phyloP scores from a whole-genome alignment of 2,797 vertebrate genomes.

The Poecilia picta region DNA sequence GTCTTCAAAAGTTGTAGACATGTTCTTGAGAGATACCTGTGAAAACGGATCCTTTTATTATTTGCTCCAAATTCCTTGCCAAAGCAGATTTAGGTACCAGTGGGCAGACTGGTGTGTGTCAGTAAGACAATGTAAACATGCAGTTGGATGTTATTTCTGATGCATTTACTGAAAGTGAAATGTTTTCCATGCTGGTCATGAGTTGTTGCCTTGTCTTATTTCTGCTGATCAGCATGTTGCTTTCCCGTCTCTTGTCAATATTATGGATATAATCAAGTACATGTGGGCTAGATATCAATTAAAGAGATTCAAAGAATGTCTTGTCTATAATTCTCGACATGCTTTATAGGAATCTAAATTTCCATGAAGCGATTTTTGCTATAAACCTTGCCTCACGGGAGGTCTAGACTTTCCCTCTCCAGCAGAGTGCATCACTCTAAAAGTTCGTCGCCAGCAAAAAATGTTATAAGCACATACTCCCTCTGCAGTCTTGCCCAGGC shows the following conservation, averaged over 20 bases:
- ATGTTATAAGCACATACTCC: neutral
- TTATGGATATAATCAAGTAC: neutral
- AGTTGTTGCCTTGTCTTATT: slow-evolving; percentile 7
- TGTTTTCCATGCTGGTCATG: neutral
- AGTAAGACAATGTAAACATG: neutral
- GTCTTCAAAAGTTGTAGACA: neutral
- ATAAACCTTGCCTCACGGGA: neutral
- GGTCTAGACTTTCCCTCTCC: neutral
- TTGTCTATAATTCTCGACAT: neutral
- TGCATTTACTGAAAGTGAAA: neutral
- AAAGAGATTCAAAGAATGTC: too few species aligned
- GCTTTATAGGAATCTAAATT: neutral
- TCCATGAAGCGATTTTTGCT: neutral
- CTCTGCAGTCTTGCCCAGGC: neutral
- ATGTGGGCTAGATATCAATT: neutral
- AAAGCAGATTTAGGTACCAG: neutral
- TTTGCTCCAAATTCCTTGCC: neutral
- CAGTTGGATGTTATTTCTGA: neutral
- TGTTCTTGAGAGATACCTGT: neutral
- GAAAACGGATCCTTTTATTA: neutral
- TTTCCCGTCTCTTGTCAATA: slow-evolving; percentile 1
- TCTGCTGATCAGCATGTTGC: slow-evolving; percentile 1
- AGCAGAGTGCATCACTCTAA: neutral
- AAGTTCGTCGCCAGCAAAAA: neutral
- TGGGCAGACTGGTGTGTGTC: too few species aligned